Evolutionary conservation across 1,140 invertebrate genomes (phyloP).

Genomic region (Drosophila tropicalis): DNA sequence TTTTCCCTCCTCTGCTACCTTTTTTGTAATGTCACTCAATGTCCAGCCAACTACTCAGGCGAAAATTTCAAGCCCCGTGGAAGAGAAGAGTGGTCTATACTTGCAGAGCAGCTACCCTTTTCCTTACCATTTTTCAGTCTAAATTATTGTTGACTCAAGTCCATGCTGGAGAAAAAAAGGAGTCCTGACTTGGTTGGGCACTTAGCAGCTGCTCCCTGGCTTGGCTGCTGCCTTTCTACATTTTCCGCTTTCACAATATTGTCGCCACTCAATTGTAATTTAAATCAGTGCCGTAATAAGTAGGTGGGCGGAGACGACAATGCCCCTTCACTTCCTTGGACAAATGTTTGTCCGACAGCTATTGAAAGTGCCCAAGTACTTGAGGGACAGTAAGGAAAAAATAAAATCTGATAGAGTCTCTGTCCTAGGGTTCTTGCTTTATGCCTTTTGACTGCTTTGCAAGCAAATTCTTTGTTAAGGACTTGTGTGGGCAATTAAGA

Average conservation of each 20-base stretch:
- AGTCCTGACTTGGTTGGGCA: conserved; percentile 48
- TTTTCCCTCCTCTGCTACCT: not conserved
- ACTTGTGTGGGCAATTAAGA: conserved; percentile 54
- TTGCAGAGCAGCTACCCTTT: not conserved
- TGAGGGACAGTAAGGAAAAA: conserved; percentile 9
- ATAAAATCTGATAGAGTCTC: conserved; percentile 20
- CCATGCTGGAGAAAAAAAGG: conserved; percentile 37
- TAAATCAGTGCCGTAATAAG: conserved; percentile 63
- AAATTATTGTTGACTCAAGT: conserved; percentile 80
- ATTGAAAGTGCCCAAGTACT: conserved; percentile 15
- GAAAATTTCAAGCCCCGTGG: conserved; percentile 31
- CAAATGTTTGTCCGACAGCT: conserved; percentile 55
- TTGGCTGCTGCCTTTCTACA: conserved; percentile 23
- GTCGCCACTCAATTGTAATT: conserved; percentile 81
- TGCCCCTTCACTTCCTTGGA: conserved; percentile 40
- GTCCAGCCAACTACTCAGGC: conserved; percentile 43
- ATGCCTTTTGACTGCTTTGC: conserved; percentile 23
- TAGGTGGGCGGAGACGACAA: conserved; percentile 30
- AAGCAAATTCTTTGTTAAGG: conserved; percentile 15
- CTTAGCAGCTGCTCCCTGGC: conserved; percentile 51
- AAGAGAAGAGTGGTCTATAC: not conserved
- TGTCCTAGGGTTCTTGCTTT: not conserved
- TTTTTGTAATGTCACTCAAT: conserved; percentile 61
- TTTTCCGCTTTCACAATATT: conserved; percentile 59
- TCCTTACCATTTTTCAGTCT: conserved; percentile 23